phyloP scores from a whole-genome alignment of 1,140 invertebrate species.

The Acromyrmex heyeri region DNA sequence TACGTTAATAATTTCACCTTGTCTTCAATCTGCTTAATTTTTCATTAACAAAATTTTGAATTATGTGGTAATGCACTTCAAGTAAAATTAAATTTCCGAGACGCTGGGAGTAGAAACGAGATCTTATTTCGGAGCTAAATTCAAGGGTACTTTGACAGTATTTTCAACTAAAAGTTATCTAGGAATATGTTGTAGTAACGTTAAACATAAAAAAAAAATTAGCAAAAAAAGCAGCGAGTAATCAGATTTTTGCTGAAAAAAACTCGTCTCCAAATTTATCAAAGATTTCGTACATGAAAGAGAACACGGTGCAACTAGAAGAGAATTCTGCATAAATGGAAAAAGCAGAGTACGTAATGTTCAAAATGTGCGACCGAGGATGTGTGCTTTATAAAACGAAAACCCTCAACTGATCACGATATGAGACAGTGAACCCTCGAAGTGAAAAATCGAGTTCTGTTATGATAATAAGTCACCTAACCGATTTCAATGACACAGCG shows the following conservation, averaged over 20 bases:
- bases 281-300: constrained; percentile 30
- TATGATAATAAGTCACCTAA: constrained; percentile 74
- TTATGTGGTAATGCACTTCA: background rate
- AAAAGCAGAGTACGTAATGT: constrained; percentile 34
- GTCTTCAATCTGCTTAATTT: constrained; percentile 10
- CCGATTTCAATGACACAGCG: background rate
- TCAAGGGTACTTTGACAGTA: background rate
- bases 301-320: background rate
- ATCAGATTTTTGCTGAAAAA: constrained; percentile 8
- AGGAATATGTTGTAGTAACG: background rate
- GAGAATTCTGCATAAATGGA: background rate
- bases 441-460: constrained; percentile 75
- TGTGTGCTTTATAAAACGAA: constrained; percentile 78
- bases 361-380: constrained; percentile 49
- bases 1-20: background rate
- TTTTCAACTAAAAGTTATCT: background rate
- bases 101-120: background rate
- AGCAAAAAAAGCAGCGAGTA: constrained; percentile 7
- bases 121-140: constrained; percentile 33
- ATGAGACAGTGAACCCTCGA: constrained; percentile 72
- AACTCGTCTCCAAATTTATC: constrained; percentile 2
- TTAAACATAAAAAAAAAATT: constrained; percentile 17
- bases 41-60: constrained; percentile 23
- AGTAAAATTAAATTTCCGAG: constrained; percentile 5
- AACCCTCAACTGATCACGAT: constrained; percentile 76